A percentile compares a stretch with the other conserved stretches of the same genome.
phyloP scores from a whole-genome alignment of 2,113 vertebrate genomes.

The Xiphias gladius region DNA sequence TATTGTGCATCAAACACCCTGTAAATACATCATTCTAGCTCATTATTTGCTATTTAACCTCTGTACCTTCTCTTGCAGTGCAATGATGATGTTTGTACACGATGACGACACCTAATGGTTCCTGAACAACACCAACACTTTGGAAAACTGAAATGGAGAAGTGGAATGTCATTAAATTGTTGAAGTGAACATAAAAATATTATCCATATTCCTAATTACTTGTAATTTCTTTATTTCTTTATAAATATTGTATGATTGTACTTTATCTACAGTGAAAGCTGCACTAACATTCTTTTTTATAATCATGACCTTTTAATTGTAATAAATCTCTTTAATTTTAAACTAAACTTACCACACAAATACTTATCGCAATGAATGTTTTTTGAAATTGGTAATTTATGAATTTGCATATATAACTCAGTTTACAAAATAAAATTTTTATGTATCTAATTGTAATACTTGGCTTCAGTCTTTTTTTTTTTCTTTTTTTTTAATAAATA shows the following conservation, averaged over 20 bases:
- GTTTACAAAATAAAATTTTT: background rate
- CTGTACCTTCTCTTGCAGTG: conserved; percentile 77
- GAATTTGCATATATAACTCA: background rate
- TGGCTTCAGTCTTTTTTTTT: too few relatives aligned
- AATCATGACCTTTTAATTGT: background rate
- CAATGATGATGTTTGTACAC: conserved; percentile 78
- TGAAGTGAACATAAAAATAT: conserved; percentile 2
- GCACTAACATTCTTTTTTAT: background rate
- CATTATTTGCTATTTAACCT: conserved; percentile 1
- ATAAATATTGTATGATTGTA: background rate
- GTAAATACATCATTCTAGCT: background rate
- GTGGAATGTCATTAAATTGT: background rate
- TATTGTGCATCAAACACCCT: background rate
- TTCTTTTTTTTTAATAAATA: too few relatives aligned
- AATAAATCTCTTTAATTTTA: background rate
- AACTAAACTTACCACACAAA: background rate
- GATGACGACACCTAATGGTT: conserved; percentile 52
- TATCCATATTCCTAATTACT: background rate
- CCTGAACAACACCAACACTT: background rate
- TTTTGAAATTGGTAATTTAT: background rate
- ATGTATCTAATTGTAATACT: conserved; percentile 3
- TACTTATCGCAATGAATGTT: background rate
- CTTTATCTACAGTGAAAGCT: background rate
- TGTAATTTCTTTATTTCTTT: background rate
- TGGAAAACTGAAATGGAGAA: conserved; percentile 16